Conservation (phyloP, 2,797 vertebrate species). For the Sebastes kiyomatsui region DNA sequence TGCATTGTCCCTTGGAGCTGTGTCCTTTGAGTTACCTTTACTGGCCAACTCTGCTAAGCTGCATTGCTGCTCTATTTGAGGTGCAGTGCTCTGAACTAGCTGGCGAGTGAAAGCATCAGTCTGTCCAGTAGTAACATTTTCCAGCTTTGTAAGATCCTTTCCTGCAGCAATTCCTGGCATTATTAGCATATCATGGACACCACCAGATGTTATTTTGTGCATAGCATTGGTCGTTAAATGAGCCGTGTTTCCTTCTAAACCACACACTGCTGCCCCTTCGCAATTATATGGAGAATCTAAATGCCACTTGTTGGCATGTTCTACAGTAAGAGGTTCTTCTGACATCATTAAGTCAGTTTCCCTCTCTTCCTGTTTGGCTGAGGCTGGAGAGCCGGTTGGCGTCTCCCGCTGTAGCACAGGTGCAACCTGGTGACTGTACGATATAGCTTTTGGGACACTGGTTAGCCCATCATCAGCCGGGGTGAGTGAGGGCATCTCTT, state of each 20-base stretch:
- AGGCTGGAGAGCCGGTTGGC: slow-evolving; percentile 44
- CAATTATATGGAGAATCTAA: slow-evolving; percentile 43
- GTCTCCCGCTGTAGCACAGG: slow-evolving; percentile 78
- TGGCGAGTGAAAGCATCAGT: slow-evolving; percentile 6
- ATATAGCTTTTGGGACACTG: slow-evolving; percentile 17
- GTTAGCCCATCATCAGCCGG: slow-evolving; percentile 69
- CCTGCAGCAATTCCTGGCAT: slow-evolving; percentile 38
- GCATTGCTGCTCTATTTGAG: slow-evolving; percentile 49
- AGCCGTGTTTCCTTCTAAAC: slow-evolving; percentile 38
- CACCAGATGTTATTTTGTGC: slow-evolving; percentile 61
- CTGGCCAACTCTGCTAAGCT: slow-evolving; percentile 24
- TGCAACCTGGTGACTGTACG: slow-evolving; percentile 58
- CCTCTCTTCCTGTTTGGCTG: slow-evolving; percentile 29
- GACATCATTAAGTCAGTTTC: slow-evolving; percentile 19
- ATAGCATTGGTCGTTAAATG: slow-evolving; percentile 41
- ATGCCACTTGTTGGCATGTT: slow-evolving; percentile 56
- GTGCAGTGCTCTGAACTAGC: slow-evolving; percentile 24
- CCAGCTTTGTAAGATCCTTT: slow-evolving; percentile 35
- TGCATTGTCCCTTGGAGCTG: slow-evolving; percentile 6
- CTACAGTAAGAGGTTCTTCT: slow-evolving; percentile 21
- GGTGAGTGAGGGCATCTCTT: slow-evolving; percentile 86
- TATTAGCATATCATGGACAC: slow-evolving; percentile 46
- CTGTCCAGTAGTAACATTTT: slow-evolving; percentile 26
- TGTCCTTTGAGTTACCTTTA: slow-evolving; percentile 36
- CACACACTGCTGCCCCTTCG: slow-evolving; percentile 31